These are phyloP conservation scores for Anas platyrhynchos DNA, from an alignment of 2,113 vertebrate species.

Conservation along the genomic window DNA sequence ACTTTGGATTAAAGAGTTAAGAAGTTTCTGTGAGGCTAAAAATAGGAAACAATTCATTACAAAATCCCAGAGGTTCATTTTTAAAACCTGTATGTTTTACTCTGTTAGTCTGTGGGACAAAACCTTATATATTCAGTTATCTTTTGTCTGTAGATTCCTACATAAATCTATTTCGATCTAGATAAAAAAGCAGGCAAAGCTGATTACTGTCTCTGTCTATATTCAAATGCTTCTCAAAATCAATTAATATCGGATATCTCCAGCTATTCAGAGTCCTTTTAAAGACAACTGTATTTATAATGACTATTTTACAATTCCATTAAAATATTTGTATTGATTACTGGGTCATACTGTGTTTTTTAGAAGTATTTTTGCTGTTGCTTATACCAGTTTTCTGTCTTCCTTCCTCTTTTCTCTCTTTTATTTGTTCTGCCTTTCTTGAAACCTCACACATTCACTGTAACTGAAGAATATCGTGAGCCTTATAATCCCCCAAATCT, in stretches of 20 bases:
- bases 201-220: not conserved
- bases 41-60: slow-evolving; percentile 12
- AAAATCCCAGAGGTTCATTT: not conserved
- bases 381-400: not conserved
- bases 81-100: not conserved
- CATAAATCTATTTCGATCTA: accelerated
- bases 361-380: not conserved
- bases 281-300: not conserved
- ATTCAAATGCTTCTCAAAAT: not conserved
- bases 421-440: not conserved
- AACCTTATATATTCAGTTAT: not conserved
- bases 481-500: not conserved
- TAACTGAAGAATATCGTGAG: not conserved
- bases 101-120: not conserved
- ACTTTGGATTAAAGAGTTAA: not conserved
- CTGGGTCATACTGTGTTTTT: not conserved
- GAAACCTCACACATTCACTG: not conserved
- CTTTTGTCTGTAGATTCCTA: not conserved
- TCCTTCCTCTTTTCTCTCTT: not conserved
- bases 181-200: not conserved
- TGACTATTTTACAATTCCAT: not conserved
- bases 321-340: not conserved
- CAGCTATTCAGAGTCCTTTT: not conserved
- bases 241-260: not conserved
- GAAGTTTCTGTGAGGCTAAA: not conserved